Percentiles rank a stretch among this genome's conserved stretches.
Evolutionary conservation across 2,888 invertebrate species (phyloP).

Genomic region (Nomada lathburiana): DNA sequence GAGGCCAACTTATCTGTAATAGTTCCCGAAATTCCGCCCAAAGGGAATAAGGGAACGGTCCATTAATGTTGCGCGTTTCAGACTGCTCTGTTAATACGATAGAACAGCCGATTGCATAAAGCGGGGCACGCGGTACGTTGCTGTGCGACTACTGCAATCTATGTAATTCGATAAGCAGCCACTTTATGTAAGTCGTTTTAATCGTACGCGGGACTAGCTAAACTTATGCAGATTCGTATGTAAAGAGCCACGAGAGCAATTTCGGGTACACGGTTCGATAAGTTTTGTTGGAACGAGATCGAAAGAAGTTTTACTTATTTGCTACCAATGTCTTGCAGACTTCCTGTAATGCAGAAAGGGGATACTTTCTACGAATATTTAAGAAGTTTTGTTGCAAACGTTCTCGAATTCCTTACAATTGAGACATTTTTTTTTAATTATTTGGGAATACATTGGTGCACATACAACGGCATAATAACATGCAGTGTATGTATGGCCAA

Average conservation of each 20-base stretch:
- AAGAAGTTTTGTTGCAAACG: too few species aligned
- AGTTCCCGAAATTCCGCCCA: neutral
- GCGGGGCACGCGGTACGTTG: constrained; percentile 20
- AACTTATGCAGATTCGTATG: neutral
- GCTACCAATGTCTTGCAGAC: too few species aligned
- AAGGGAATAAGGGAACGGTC: neutral
- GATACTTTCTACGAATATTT: too few species aligned
- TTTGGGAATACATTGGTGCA: too few species aligned
- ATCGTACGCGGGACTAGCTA: neutral
- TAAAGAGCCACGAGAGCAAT: neutral
- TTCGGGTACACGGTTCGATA: neutral
- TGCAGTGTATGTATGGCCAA: too few species aligned
- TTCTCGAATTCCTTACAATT: too few species aligned
- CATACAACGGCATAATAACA: too few species aligned
- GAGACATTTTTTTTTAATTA: too few species aligned
- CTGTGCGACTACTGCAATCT: constrained; percentile 13
- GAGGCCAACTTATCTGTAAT: constrained; percentile 12
- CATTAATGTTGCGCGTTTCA: constrained; percentile 10
- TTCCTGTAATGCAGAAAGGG: too few species aligned
- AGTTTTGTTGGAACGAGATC: neutral
- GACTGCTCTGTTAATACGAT: constrained; percentile 3
- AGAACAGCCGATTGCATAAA: constrained; percentile 13
- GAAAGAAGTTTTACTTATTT: neutral
- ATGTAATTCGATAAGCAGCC: constrained; percentile 37
- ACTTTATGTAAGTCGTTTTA: constrained; percentile 31